Conservation (phyloP, 2,113 vertebrate species). For the Cromileptes altivelis region DNA sequence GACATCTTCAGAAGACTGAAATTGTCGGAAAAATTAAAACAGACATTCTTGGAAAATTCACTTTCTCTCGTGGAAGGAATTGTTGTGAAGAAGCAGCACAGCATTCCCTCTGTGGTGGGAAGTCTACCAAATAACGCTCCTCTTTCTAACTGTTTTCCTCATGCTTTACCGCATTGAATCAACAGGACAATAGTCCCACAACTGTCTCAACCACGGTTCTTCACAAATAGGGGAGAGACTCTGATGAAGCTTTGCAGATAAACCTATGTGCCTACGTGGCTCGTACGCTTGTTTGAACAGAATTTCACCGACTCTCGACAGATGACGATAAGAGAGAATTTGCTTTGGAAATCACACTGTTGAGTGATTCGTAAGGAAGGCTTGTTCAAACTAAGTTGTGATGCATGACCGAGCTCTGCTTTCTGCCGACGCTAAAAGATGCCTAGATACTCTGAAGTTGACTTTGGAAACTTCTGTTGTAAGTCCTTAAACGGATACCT, state of each 20-base stretch:
- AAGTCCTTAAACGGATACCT: slow-evolving; percentile 41
- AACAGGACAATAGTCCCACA: slow-evolving; percentile 34
- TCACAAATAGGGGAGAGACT: slow-evolving; percentile 39
- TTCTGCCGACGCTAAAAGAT: slow-evolving; percentile 56
- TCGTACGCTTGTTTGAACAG: slow-evolving; percentile 58
- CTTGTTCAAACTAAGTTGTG: slow-evolving; percentile 60
- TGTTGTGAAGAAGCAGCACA: slow-evolving; percentile 42
- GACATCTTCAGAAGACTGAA: slow-evolving; percentile 42
- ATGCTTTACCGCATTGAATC: slow-evolving; percentile 9
- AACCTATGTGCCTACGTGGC: slow-evolving; percentile 79
- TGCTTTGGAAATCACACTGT: slow-evolving; percentile 34
- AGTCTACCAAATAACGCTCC: slow-evolving; percentile 65
- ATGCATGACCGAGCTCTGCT: slow-evolving; percentile 64
- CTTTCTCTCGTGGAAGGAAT: slow-evolving; percentile 34
- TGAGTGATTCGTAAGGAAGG: neutral
- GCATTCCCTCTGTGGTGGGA: slow-evolving; percentile 54
- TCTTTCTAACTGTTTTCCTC: slow-evolving; percentile 24
- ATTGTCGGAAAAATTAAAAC: slow-evolving; percentile 22
- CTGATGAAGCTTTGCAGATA: slow-evolving; percentile 72
- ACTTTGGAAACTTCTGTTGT: slow-evolving; percentile 46
- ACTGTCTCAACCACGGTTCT: slow-evolving; percentile 35
- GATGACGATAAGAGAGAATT: neutral
- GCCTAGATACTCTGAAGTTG: slow-evolving; percentile 52
- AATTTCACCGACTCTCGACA: slow-evolving; percentile 41
- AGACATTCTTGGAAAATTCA: slow-evolving; percentile 5